Evolutionary conservation across 2,797 vertebrate species (phyloP), one percentile per base, ranked within the genome.

Genomic region (Rhinogobio ventralis): DNA sequence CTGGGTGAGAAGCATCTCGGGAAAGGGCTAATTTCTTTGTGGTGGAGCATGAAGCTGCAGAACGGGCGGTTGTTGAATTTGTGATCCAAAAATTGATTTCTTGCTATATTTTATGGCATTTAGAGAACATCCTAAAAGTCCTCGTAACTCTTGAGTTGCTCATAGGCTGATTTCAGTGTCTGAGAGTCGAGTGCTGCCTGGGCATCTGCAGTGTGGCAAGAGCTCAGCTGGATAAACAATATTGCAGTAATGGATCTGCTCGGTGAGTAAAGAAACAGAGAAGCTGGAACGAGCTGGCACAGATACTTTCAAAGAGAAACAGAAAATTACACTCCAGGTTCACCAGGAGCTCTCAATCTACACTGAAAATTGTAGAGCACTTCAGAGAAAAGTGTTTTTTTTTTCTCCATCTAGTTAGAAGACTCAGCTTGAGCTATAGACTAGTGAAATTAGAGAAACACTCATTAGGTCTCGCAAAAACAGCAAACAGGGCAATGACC

Each of bases 171-270:
- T 66, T 79, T 66, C 19, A 77, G 15, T 19, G 36, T 45, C 36
- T 64, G 55, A n/a, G 33, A 57, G 55, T 62, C 5, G 36, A 28
- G 17, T 30, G 39, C 25, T 30, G 39, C 6, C 39, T 25, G 36
- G n/a, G 36, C 75, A 28, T 77, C 36, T 62, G 55, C 75, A 45
- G 25, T 79, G 60, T 66, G 60, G 25, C 28, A 46, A 66, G 57
- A 49, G 39, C 60, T 49, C 42, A 23, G 33, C 42, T 49, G 60
- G 53, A 66, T 33, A 9, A 66, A 66, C 77, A 66, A 33, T 79
- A 30, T 14, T 30, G 42, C 42, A 20, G 42, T 30, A 49, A 79
- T 30, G 39, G 57, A 33, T 46, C 76, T 25, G 36, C 55, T 49
- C 28, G 17, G 17, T 51, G 55, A 66, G 42, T 33, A 64, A 46